Percentiles rank a stretch among this genome's conserved stretches.
Conservation (phyloP, 2,888 invertebrate genomes). For the Pammene aurita region DNA sequence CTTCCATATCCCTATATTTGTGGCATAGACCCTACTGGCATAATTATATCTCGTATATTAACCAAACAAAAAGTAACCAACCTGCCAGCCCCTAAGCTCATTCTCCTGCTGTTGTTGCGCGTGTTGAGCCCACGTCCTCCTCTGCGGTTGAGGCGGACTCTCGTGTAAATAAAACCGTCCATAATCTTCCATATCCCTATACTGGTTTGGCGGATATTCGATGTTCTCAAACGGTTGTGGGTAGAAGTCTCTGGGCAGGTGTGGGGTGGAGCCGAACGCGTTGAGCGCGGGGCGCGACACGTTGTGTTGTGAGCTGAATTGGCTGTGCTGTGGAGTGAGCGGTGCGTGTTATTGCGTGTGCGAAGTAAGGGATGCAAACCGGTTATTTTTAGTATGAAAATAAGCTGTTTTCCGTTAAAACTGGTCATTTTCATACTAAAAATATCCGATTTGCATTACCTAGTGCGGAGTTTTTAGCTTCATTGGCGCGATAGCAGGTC, state of each 20-base stretch:
- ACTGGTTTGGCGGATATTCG: slow-evolving; percentile 51
- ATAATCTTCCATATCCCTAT: slow-evolving; percentile 63
- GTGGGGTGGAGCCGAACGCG: slow-evolving; percentile 80
- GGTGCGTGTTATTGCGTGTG: slow-evolving; percentile 34
- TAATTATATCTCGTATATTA: no score
- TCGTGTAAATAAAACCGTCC: slow-evolving; percentile 90
- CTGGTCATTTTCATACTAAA: no score
- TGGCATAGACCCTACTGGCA: no score
- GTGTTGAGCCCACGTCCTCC: slow-evolving; percentile 88
- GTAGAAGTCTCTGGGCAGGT: slow-evolving; percentile 67
- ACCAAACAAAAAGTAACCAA: slow-evolving; percentile 46
- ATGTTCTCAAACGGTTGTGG: slow-evolving; percentile 51
- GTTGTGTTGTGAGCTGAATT: slow-evolving; percentile 82
- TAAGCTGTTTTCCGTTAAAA: no score
- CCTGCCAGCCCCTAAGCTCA: slow-evolving; percentile 79
- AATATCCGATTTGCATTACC: no score
- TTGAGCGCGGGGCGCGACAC: slow-evolving; percentile 64
- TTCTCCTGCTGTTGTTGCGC: slow-evolving; percentile 81
- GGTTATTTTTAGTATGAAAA: no score
- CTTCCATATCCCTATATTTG: slow-evolving; percentile 40
- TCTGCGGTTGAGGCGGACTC: slow-evolving; percentile 80
- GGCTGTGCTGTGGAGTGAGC: slow-evolving; percentile 74
- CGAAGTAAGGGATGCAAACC: neutral
- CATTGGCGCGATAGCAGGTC: no score
- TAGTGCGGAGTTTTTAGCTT: no score